Conservation (phyloP, 2,888 invertebrate genomes). For the Escarpia spicata region DNA sequence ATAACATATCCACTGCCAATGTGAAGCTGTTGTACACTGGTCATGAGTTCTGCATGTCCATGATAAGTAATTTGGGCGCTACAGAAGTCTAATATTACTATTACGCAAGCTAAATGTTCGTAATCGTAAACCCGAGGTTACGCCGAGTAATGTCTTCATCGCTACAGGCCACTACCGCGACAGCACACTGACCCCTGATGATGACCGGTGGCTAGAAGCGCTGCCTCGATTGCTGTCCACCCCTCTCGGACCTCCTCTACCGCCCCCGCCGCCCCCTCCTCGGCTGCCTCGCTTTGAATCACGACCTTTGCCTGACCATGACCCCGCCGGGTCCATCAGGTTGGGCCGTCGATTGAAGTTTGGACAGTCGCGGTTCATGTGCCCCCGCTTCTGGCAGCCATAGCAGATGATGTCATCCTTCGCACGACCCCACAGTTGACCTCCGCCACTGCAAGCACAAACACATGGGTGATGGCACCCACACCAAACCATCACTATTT, state of each 20-base stretch:
- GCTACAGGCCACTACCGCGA: no score
- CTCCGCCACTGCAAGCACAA: no score
- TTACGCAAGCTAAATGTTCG: no score
- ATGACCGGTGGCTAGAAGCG: neutral
- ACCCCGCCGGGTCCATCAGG: neutral
- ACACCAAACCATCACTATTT: no score
- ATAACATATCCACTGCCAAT: no score
- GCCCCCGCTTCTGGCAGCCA: neutral
- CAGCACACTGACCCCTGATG: neutral
- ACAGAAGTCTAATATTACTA: no score
- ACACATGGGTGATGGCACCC: no score
- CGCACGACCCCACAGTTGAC: neutral
- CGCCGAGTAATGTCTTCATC: no score
- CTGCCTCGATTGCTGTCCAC: neutral
- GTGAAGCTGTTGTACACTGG: no score
- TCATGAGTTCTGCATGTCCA: no score
- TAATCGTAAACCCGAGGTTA: no score
- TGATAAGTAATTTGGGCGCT: no score
- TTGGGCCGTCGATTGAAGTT: neutral
- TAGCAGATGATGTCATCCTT: neutral
- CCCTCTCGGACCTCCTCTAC: neutral
- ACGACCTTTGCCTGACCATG: neutral
- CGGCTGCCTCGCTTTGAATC: neutral
- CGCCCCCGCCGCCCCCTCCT: neutral
- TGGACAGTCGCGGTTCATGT: neutral